Evolutionary conservation across 2,797 vertebrate species (phyloP).

Genomic region (Chelmon rostratus): DNA sequence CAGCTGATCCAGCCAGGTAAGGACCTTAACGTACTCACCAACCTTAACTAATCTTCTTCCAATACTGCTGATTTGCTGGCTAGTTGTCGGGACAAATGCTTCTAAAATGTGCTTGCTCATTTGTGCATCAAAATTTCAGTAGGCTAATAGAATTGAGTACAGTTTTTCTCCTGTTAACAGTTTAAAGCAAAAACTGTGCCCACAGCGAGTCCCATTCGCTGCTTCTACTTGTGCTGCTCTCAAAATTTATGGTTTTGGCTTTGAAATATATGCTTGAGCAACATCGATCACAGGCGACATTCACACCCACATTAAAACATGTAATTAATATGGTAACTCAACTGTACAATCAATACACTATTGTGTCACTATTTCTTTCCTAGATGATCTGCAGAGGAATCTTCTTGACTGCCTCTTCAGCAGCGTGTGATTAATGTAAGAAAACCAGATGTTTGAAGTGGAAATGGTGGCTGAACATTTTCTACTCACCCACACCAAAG

Average conservation of each 20-base stretch:
- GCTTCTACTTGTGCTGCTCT: background rate
- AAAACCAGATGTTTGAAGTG: background rate
- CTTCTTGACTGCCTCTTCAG: background rate
- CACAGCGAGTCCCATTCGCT: background rate
- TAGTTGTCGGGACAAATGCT: background rate
- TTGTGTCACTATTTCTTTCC: too few relatives aligned
- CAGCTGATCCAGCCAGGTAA: too few relatives aligned
- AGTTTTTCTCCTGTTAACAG: background rate
- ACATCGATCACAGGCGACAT: background rate
- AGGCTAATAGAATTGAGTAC: too few relatives aligned
- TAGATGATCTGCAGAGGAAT: background rate
- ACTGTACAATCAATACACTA: too few relatives aligned
- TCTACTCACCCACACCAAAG: background rate
- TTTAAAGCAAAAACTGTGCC: background rate
- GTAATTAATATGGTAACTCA: too few relatives aligned
- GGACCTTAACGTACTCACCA: too few relatives aligned
- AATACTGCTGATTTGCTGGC: too few relatives aligned
- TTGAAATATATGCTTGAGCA: background rate
- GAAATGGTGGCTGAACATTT: background rate
- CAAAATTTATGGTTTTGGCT: background rate
- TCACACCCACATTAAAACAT: background rate
- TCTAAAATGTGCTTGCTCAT: background rate
- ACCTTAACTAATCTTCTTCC: too few relatives aligned
- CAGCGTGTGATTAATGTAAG: conserved; percentile 10
- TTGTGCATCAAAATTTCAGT: background rate